Base-by-base conservation (phyloP, 1,140 invertebrate genomes). In the Xylocopa sonorina region DNA sequence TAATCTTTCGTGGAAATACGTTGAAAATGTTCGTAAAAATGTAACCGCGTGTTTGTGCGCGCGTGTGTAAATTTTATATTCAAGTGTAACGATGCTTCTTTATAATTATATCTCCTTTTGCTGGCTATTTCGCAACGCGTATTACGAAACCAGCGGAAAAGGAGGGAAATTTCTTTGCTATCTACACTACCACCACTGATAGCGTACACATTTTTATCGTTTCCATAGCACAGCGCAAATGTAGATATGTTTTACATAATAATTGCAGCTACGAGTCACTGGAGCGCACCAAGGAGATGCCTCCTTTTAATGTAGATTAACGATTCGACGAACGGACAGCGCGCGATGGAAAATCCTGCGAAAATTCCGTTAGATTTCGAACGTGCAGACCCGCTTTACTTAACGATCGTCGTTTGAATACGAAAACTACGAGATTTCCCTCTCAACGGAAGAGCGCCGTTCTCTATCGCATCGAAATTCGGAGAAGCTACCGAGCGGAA, bases 141-240 rank as follows among this genome's bases (percentile, higher is more conserved):
- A 38, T 77, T 77, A 38, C 32, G 53, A 77, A 60, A 68, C 43
- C 2, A 24, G 12, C 6, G 75, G 53, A 60, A 78, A 69, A 38
- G 27, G 34, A 29, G 21, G 75, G 69, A 77, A 77, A 77, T 77
- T 60, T 77, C 43, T 69, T 69, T 12, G 4, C n/a, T 48, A 58
- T 77, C 38, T 58, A 0, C 48, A 24, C n/a, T 7, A 46, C 34
- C 38, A 1, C n/a, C 14, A 12, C 43, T 4, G 75, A 77, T 77
- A 60, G 41, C 53, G 24, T 34, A 9, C 24, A 21, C 7, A 21
- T 60, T 50, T 77, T 77, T 60, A 60, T 16, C 32, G 18, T n/a
- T 57, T 58, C 38, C 53, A 38, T 16, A 21, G 32, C 64, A 51
- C 48, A 16, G 34, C 63, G 21, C 32, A 29, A 27, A 64, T 53